A percentile compares a stretch with the other conserved stretches of the same genome.
Evolutionary conservation across 2,113 vertebrate species (phyloP).

Genomic region (Actenoides lindsayi): DNA sequence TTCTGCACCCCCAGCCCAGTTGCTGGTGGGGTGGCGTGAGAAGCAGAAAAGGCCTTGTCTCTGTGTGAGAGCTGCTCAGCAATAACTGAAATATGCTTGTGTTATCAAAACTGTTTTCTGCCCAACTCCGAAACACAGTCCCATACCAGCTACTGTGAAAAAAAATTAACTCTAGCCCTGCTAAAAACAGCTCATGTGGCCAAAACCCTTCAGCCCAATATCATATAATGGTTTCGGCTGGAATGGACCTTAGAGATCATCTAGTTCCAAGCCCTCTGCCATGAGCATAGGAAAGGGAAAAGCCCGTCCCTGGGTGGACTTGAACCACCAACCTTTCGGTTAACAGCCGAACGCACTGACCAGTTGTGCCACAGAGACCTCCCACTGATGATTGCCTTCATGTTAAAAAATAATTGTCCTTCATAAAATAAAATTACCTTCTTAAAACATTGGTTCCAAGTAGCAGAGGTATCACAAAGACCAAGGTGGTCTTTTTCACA

Average conservation of each 20-base stretch:
- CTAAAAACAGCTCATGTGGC: not conserved
- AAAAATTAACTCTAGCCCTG: not conserved
- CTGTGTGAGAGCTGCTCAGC: not conserved
- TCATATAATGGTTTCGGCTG: not conserved
- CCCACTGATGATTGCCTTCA: too few species aligned
- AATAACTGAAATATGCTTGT: not conserved
- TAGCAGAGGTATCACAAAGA: not conserved
- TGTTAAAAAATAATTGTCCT: not conserved
- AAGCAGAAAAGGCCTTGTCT: not conserved
- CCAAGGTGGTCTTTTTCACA: not conserved
- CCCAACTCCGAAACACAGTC: not conserved
- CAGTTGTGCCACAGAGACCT: conserved; percentile 70
- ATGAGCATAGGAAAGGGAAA: not conserved
- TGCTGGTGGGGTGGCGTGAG: not conserved
- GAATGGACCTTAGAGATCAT: not conserved
- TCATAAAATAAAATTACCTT: not conserved
- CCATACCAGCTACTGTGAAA: not conserved
- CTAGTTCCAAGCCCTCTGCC: not conserved
- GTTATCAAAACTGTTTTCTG: too few species aligned
- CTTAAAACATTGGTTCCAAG: not conserved
- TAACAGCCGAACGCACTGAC: conserved; percentile 73
- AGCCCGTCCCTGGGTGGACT: conserved; percentile 52
- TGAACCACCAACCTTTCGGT: conserved; percentile 75
- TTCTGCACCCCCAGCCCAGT: not conserved
- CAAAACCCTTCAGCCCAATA: not conserved